These are phyloP conservation scores for Eubasilissa splendida DNA, from an alignment of 2,888 invertebrate species.

Conservation along the genomic window DNA sequence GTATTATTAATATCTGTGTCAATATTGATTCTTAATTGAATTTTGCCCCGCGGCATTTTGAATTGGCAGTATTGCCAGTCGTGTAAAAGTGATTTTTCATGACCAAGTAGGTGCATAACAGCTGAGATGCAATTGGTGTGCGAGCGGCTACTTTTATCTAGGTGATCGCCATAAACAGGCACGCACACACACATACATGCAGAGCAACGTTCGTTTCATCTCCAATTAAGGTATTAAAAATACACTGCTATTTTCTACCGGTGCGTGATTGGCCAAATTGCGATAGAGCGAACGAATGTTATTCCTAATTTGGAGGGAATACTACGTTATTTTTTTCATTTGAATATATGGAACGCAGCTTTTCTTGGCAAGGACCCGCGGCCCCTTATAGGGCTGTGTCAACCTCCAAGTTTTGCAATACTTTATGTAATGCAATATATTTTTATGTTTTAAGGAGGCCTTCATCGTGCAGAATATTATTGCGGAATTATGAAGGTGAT, in stretches of 20 bases:
- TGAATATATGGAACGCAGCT: slow-evolving; percentile 1
- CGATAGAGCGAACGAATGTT: neutral
- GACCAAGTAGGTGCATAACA: slow-evolving; percentile 24
- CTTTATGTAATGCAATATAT: too few species aligned
- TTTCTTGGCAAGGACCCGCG: slow-evolving; percentile 1
- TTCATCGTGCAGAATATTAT: too few species aligned
- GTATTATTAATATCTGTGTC: neutral
- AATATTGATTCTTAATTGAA: slow-evolving; percentile 9
- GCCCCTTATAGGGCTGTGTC: neutral
- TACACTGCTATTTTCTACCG: slow-evolving; percentile 9
- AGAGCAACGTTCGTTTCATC: slow-evolving; percentile 36
- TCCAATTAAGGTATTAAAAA: slow-evolving; percentile 39
- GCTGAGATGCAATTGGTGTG: slow-evolving; percentile 30
- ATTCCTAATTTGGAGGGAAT: slow-evolving; percentile 34
- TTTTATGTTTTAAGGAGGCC: too few species aligned
- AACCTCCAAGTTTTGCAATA: too few species aligned
- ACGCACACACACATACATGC: slow-evolving; percentile 23
- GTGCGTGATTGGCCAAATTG: slow-evolving; percentile 31
- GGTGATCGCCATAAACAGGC: slow-evolving; percentile 41
- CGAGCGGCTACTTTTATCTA: slow-evolving; percentile 7
- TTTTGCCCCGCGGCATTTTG: neutral
- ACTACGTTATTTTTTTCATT: neutral
- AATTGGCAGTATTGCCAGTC: neutral
- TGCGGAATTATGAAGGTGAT: too few species aligned
- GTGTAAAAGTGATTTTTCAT: slow-evolving; percentile 30